These are phyloP conservation scores for Plutomurus gul DNA, from an alignment of 1,140 invertebrate genomes.

Conservation along the genomic window DNA sequence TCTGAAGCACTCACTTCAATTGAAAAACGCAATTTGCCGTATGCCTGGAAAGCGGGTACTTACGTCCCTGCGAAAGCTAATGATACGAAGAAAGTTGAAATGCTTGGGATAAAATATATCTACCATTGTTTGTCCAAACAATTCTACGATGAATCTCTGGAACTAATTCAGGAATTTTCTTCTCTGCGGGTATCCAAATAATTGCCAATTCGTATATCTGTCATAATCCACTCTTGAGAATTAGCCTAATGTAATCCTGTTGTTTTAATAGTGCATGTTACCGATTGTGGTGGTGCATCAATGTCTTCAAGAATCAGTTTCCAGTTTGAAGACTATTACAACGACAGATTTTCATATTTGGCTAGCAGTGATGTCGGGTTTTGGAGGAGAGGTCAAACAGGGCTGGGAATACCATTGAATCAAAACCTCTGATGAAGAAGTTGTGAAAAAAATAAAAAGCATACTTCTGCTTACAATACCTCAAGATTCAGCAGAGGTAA, in stretches of 20 bases:
- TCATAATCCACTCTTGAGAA: not conserved
- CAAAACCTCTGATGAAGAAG: not conserved
- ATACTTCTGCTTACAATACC: not conserved
- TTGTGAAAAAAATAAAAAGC: not conserved
- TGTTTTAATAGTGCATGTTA: slow-evolving; percentile 12
- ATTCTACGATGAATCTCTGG: slow-evolving; percentile 27
- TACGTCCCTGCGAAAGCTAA: slow-evolving; percentile 12
- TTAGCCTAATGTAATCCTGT: too few species aligned
- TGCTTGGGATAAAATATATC: slow-evolving; percentile 40
- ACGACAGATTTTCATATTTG: not conserved
- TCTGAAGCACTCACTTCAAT: slow-evolving; percentile 28
- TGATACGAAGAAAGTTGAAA: slow-evolving; percentile 20
- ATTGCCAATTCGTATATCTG: not conserved
- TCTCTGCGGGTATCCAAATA: not conserved
- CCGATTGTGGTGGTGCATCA: not conserved
- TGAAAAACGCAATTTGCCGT: slow-evolving; percentile 35
- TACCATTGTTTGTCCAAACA: slow-evolving; percentile 10
- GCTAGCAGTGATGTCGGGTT: not conserved
- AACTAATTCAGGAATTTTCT: not conserved
- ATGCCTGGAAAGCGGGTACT: slow-evolving; percentile 41
- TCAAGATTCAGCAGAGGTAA: not conserved
- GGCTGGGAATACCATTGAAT: not conserved
- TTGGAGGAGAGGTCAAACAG: not conserved
- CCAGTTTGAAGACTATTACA: not conserved
- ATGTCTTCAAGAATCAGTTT: not conserved